Conservation (phyloP, 1,140 invertebrate species). For the Nymphalis io region DNA sequence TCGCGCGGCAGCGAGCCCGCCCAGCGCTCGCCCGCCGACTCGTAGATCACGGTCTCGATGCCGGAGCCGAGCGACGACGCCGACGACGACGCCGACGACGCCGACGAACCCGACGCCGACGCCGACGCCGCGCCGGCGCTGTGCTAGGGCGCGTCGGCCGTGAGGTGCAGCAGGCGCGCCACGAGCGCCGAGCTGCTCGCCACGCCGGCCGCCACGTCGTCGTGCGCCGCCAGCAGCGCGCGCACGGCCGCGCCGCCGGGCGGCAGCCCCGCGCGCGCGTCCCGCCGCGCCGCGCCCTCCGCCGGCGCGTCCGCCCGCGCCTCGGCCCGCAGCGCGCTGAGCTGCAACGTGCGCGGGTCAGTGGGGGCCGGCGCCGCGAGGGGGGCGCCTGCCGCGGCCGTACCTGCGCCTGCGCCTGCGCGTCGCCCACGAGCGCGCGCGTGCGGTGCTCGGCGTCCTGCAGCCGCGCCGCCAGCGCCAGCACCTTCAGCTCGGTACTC, state of each 20-base stretch:
- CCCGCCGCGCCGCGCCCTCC: conserved; percentile 5
- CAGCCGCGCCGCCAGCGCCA: conserved; percentile 68
- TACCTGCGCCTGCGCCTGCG: conserved; percentile 56
- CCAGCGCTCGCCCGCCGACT: conserved; percentile 40
- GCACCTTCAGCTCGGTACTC: conserved; percentile 63
- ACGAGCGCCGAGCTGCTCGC: conserved; percentile 54
- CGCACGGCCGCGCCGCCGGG: conserved; percentile 52
- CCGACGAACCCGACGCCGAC: too few species aligned
- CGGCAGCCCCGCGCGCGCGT: conserved; percentile 24
- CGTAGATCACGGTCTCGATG: conserved; percentile 49
- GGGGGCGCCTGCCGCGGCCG: conserved; percentile 67
- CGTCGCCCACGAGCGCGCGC: conserved; percentile 29
- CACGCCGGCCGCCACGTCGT: conserved; percentile 48
- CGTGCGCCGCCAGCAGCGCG: conserved; percentile 57
- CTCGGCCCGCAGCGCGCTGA: conserved; percentile 29
- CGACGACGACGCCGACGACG: not conserved
- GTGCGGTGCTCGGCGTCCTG: conserved; percentile 62
- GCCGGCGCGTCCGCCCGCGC: conserved; percentile 22
- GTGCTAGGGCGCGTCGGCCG: conserved; percentile 54
- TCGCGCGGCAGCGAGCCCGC: conserved; percentile 31
- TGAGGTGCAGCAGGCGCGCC: conserved; percentile 46
- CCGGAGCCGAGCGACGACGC: conserved; percentile 44
- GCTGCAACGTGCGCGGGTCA: too few species aligned
- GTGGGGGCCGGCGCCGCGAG: conserved; percentile 62
- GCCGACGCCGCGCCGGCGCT: conserved; percentile 18